Conservation (phyloP, 2,113 vertebrate genomes). For the Phaetusa simplex region DNA sequence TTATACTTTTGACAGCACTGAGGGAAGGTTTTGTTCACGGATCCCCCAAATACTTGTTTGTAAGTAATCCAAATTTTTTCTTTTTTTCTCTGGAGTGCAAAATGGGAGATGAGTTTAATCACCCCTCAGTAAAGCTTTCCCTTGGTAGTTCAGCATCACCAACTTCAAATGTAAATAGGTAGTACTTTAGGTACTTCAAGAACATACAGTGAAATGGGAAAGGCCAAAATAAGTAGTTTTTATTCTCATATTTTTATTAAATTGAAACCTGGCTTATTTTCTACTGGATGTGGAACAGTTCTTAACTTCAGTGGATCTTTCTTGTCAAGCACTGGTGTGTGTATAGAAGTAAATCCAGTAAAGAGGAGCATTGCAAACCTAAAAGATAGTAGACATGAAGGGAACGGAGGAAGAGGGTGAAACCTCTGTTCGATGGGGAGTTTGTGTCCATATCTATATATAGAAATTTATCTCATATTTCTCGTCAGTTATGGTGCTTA, state of each 20-base stretch:
- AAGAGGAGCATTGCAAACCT: not conserved
- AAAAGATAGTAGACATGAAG: not conserved
- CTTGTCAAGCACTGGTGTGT: not conserved
- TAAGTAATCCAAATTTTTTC: not conserved
- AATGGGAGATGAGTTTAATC: not conserved
- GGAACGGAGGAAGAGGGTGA: not conserved
- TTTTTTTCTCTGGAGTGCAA: not conserved
- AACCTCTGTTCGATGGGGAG: not conserved
- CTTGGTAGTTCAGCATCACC: not conserved
- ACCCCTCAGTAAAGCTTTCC: not conserved
- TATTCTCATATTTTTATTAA: not conserved
- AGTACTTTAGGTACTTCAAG: not conserved
- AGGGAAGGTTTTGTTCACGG: not conserved
- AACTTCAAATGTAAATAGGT: accelerated
- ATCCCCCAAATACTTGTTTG: not conserved
- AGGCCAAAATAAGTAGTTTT: not conserved
- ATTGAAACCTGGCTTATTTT: not conserved
- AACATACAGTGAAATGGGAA: not conserved
- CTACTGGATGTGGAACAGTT: not conserved
- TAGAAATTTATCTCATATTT: not conserved
- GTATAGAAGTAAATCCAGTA: not conserved
- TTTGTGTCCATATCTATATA: not conserved
- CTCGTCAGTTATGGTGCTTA: not conserved
- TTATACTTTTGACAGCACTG: not conserved
- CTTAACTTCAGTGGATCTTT: not conserved